These are phyloP conservation scores for Ormyrus nitidulus DNA, from an alignment of 2,888 invertebrate species.

Conservation along the genomic window DNA sequence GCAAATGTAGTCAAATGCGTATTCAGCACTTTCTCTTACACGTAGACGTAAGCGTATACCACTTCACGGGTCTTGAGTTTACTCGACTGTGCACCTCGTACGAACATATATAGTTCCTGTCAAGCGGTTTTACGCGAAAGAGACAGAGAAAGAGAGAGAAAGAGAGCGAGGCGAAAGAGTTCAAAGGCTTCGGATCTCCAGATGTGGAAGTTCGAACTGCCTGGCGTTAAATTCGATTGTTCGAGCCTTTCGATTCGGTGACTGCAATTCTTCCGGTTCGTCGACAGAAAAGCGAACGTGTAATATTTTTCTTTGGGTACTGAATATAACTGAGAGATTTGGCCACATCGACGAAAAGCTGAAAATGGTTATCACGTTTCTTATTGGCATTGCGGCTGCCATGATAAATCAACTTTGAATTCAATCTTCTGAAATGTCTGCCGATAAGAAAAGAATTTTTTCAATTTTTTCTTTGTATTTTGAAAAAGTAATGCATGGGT, in stretches of 20 bases:
- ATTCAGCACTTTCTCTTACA: slow-evolving; percentile 29
- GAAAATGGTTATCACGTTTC: too few relatives aligned
- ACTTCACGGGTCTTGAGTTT: slow-evolving; percentile 19
- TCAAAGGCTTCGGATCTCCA: slow-evolving; percentile 20
- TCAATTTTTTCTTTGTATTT: too few relatives aligned
- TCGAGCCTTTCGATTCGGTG: slow-evolving; percentile 27
- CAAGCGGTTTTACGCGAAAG: slow-evolving; percentile 8
- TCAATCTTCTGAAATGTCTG: too few relatives aligned
- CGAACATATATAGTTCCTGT: slow-evolving; percentile 15
- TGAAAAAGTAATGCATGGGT: too few relatives aligned
- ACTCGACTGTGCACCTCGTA: background rate
- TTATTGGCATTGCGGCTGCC: too few relatives aligned
- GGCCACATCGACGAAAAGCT: too few relatives aligned
- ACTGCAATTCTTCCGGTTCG: background rate
- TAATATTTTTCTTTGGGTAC: background rate
- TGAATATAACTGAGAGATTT: too few relatives aligned
- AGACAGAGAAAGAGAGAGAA: background rate
- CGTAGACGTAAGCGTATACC: slow-evolving; percentile 26
- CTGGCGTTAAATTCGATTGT: slow-evolving; percentile 41
- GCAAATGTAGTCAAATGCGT: slow-evolving; percentile 28
- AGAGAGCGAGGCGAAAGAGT: background rate
- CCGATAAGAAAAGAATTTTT: too few relatives aligned
- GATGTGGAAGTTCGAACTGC: slow-evolving; percentile 15
- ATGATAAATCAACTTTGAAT: too few relatives aligned
- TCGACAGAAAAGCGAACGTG: background rate